Base-by-base conservation (phyloP, 1,140 invertebrate genomes). In the Sycobia sp. region DNA sequence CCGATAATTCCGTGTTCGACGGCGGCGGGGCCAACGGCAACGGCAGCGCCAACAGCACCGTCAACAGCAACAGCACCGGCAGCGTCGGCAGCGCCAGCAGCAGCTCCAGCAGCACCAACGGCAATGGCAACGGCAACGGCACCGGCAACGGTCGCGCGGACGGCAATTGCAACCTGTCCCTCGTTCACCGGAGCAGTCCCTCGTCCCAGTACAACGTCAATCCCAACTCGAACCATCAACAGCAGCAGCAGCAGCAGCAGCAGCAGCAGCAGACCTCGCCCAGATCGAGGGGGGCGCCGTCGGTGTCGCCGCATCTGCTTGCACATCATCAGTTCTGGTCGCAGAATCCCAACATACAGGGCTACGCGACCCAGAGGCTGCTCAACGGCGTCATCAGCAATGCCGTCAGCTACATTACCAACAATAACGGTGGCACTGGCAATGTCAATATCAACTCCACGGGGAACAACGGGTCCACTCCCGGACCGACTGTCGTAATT, bases 1-100 rank as follows among this genome's bases (percentile, higher is more conserved):
- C 81, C 5, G 82, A 82, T 51, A 83, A 83, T 65, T 81, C 82
- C 39, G 84, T 86, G 3, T 85, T 85, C 64, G 84, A 85, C 65
- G 82, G 83, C 29, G 83, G 83, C 39, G 82, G 82, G 47, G 55
- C 69, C 8, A 46, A 54, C 11, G 29, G 29, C 14, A 50, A 7
- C 10, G 25, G 14, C 13, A 20, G 68, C 66, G n/a, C 67, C 75
- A 53, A 75, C 71, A 34, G 75, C 76, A 50, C 76, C 75, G 39
- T 81, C 74, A 38, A 66, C n/a, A 54, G 11, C 4, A 39, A 18
- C 20, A 62, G 11, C 38, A 51, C 34, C 8, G 41, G 43, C 8
- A 39, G 25, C 18, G 11, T 4, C 29, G 61, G 78, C 23, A 81
- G 78, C 27, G 75, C 74, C 18, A 54, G 67, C 10, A 62, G 64